A percentile compares a stretch with the other conserved stretches of the same genome.
Conservation (phyloP, 2,888 invertebrate genomes). For the Fissipunctia ypsillon region DNA sequence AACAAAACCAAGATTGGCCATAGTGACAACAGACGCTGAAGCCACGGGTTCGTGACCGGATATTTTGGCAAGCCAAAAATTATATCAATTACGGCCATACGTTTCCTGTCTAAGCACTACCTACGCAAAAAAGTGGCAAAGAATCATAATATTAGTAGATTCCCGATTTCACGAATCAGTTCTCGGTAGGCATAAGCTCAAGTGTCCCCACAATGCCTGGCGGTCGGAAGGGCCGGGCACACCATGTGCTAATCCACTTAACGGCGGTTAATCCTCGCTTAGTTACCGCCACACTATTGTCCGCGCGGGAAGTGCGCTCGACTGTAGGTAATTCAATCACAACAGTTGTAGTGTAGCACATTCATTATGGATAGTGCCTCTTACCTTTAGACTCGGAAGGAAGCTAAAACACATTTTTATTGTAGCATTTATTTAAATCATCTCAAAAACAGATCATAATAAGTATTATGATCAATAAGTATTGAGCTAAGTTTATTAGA, state of each 20-base stretch:
- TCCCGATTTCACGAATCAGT: slow-evolving; percentile 55
- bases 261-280: slow-evolving; percentile 76
- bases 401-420: too few relatives aligned
- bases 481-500: too few relatives aligned
- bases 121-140: slow-evolving; percentile 28
- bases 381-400: slow-evolving; percentile 6
- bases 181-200: slow-evolving; percentile 54
- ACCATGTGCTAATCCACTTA: slow-evolving; percentile 87
- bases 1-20: neutral
- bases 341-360: slow-evolving; percentile 71
- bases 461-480: too few relatives aligned
- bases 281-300: slow-evolving; percentile 70
- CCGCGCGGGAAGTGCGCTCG: slow-evolving; percentile 69
- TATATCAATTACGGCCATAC: slow-evolving; percentile 33
- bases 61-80: slow-evolving; percentile 39
- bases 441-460: too few relatives aligned
- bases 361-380: slow-evolving; percentile 44
- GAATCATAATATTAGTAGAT: slow-evolving; percentile 53
- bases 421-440: too few relatives aligned
- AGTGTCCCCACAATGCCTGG: slow-evolving; percentile 62
- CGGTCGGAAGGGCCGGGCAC: slow-evolving; percentile 75
- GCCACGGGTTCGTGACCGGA: slow-evolving; percentile 1
- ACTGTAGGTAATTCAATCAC: slow-evolving; percentile 81
- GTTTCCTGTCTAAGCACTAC: slow-evolving; percentile 39
- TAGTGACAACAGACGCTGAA: neutral